Conservation (phyloP, 1,140 invertebrate genomes). For the Notospermus geniculatus region DNA sequence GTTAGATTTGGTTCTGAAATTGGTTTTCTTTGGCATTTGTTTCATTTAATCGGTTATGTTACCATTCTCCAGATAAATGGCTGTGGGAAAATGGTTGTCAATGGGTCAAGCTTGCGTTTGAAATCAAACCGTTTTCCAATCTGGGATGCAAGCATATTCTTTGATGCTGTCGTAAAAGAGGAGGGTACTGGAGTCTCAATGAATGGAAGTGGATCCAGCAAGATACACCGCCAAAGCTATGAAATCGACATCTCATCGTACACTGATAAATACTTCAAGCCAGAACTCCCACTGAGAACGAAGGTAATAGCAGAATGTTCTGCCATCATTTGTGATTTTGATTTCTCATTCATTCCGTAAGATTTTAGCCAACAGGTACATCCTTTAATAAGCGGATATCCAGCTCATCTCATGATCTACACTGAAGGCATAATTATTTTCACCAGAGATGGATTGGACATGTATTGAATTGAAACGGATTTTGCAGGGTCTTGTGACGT, state of each 20-base stretch:
- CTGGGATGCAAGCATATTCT: constrained; percentile 28
- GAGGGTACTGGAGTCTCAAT: constrained; percentile 36
- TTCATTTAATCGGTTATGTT: not conserved
- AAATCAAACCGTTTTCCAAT: constrained; percentile 18
- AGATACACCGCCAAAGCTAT: constrained; percentile 3
- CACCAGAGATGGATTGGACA: no score
- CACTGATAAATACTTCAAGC: constrained; percentile 63
- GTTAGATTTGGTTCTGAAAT: not conserved
- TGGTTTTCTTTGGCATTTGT: not conserved
- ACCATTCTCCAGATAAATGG: constrained; percentile 38
- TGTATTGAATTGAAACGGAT: no score
- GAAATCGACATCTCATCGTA: constrained; percentile 59
- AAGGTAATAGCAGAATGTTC: constrained; percentile 56
- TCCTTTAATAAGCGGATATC: no score
- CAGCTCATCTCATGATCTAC: no score
- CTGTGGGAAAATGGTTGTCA: constrained; percentile 36
- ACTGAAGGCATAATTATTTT: no score
- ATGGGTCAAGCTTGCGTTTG: constrained; percentile 25
- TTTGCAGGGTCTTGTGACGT: constrained; percentile 40
- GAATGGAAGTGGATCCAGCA: not conserved
- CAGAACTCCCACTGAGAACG: constrained; percentile 65
- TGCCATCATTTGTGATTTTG: no score
- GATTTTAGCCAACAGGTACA: no score
- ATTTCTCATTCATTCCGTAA: no score
- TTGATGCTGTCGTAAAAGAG: constrained; percentile 42